These are phyloP conservation scores for Watsonalla binaria DNA, from an alignment of 2,888 invertebrate species.

Conservation along the genomic window DNA sequence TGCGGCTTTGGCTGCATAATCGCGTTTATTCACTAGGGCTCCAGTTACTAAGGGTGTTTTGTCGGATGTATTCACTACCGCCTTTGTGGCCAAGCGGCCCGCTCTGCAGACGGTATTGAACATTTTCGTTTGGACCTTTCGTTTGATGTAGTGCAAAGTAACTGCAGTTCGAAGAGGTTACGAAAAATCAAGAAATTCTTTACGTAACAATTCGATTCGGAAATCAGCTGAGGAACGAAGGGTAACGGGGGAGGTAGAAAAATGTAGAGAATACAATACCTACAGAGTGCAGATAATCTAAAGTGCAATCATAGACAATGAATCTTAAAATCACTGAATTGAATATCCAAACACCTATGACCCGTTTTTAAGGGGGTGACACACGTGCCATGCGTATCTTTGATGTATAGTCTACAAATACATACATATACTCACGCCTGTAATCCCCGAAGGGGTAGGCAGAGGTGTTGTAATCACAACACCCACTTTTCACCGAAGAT, in stretches of 20 bases:
- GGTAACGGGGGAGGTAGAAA: not conserved
- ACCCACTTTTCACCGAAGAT: too few species aligned
- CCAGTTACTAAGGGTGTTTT: constrained; percentile 72
- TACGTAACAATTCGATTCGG: constrained; percentile 53
- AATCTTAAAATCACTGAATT: too few species aligned
- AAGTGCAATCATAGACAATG: too few species aligned
- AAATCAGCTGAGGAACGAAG: constrained; percentile 5
- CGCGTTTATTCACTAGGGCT: constrained; percentile 62
- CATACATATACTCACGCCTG: too few species aligned
- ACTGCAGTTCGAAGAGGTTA: constrained; percentile 29
- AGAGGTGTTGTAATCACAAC: too few species aligned
- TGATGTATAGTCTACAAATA: too few species aligned
- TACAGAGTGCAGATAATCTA: too few species aligned
- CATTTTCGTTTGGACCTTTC: constrained; percentile 56
- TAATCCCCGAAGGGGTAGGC: too few species aligned
- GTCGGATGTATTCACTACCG: constrained; percentile 74
- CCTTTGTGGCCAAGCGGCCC: constrained; percentile 70
- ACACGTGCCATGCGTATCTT: too few species aligned
- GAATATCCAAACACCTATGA: too few species aligned
- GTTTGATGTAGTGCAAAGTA: constrained; percentile 47
- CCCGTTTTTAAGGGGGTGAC: too few species aligned
- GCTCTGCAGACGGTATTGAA: constrained; percentile 74
- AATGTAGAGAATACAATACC: too few species aligned
- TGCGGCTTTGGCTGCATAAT: constrained; percentile 62
- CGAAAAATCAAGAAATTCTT: constrained; percentile 45